These are phyloP conservation scores for Heliconius sara DNA, from an alignment of 2,888 invertebrate species.

Conservation along the genomic window DNA sequence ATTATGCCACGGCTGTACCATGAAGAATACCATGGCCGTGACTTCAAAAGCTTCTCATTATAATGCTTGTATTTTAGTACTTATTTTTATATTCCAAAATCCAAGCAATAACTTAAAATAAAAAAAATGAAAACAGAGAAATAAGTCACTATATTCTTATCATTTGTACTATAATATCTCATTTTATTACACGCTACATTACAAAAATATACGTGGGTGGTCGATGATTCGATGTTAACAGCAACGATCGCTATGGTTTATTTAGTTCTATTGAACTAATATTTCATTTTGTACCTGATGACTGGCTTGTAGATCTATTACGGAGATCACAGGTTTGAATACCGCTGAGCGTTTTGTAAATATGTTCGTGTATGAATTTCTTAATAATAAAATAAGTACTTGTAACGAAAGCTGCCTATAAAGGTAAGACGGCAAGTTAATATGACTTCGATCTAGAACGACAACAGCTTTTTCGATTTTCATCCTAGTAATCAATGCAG, in stretches of 20 bases:
- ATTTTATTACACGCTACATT: background rate
- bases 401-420: no score
- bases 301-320: constrained; percentile 8
- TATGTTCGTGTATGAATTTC: background rate
- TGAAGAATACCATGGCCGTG: no score
- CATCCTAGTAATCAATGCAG: background rate
- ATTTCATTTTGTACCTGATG: background rate
- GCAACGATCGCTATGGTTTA: constrained; percentile 15
- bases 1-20: no score
- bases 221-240: constrained; percentile 11
- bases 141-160: background rate
- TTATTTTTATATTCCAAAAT: no score
- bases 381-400: background rate
- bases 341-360: background rate
- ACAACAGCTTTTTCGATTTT: background rate
- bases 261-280: constrained; percentile 11
- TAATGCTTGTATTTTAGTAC: no score
- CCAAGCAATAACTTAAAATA: no score
- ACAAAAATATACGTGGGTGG: constrained; percentile 13
- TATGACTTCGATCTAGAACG: background rate
- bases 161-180: background rate
- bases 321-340: background rate
- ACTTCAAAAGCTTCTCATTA: no score
- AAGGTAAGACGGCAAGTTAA: background rate
- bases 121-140: no score